A percentile compares a stretch with the other conserved stretches of the same genome.
phyloP scores from a whole-genome alignment of 2,113 vertebrate genomes.

The Macrotis lagotis region DNA sequence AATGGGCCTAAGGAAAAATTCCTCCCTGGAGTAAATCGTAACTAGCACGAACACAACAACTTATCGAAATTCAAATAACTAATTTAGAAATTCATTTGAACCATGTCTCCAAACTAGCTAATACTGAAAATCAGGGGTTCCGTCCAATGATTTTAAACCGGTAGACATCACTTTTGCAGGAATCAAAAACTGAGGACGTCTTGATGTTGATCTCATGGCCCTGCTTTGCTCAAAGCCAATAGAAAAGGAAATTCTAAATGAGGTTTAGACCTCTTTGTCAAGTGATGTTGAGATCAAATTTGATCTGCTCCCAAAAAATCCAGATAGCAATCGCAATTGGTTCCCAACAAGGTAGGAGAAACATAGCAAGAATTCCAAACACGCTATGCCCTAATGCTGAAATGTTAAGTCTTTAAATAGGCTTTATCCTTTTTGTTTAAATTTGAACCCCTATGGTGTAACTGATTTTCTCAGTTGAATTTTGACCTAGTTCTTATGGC shows the following conservation, averaged over 20 bases:
- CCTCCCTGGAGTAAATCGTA: background rate
- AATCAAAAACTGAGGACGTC: background rate
- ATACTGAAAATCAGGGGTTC: background rate
- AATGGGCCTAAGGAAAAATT: background rate
- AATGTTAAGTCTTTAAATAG: conserved; percentile 38
- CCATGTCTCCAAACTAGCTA: conserved; percentile 53
- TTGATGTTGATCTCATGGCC: conserved; percentile 33
- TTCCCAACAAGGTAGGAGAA: conserved; percentile 56
- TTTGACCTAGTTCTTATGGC: background rate
- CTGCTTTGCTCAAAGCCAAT: conserved; percentile 40
- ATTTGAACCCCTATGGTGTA: background rate
- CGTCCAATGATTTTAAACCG: conserved; percentile 28
- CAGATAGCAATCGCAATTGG: conserved; percentile 21
- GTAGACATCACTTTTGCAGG: conserved; percentile 7
- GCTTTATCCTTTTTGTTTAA: conserved; percentile 21
- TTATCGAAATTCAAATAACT: conserved; percentile 51
- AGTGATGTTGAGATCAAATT: conserved; percentile 62
- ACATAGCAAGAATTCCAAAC: background rate
- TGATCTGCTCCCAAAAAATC: conserved; percentile 44
- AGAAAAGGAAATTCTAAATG: conserved; percentile 63
- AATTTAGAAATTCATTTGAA: background rate
- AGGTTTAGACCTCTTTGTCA: conserved; percentile 42
- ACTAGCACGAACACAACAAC: conserved; percentile 21
- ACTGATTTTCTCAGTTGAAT: background rate
- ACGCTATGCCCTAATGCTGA: rapidly evolving